Evolutionary conservation across 2,797 vertebrate species (phyloP).

Genomic region (Halcyon chelicuti): DNA sequence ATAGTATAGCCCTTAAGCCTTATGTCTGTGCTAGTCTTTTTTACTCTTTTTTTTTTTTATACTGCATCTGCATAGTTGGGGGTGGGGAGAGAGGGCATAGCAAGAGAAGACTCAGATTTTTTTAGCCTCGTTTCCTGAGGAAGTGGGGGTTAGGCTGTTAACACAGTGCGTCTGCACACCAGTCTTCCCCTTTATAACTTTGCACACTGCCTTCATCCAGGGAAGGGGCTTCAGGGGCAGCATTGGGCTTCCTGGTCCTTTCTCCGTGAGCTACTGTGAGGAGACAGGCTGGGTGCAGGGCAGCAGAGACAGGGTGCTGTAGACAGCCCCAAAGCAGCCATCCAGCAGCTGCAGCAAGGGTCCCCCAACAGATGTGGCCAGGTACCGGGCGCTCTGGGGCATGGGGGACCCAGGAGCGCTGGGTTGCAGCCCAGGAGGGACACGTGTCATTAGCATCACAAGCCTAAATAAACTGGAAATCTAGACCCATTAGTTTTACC

Average conservation of each 20-base stretch:
- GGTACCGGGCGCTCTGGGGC: neutral
- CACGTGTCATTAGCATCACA: rapidly evolving
- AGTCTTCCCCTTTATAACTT: neutral
- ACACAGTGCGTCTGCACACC: neutral
- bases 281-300: neutral
- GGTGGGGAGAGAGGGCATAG: rapidly evolving
- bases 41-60: neutral
- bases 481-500: neutral
- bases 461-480: neutral
- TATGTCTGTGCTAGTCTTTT: neutral
- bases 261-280: neutral
- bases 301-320: neutral
- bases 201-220: neutral
- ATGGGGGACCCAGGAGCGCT: rapidly evolving
- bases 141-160: neutral
- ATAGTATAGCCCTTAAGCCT: neutral
- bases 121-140: conserved; percentile 29
- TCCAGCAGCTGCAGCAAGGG: neutral
- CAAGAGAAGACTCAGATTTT: neutral
- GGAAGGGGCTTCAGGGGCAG: neutral
- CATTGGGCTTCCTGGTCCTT: rapidly evolving
- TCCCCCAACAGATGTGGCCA: neutral
- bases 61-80: neutral
- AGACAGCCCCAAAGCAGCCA: neutral
- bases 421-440: neutral